Base-by-base conservation (phyloP, 2,797 vertebrate genomes). In the Pipistrellus nathusii region DNA sequence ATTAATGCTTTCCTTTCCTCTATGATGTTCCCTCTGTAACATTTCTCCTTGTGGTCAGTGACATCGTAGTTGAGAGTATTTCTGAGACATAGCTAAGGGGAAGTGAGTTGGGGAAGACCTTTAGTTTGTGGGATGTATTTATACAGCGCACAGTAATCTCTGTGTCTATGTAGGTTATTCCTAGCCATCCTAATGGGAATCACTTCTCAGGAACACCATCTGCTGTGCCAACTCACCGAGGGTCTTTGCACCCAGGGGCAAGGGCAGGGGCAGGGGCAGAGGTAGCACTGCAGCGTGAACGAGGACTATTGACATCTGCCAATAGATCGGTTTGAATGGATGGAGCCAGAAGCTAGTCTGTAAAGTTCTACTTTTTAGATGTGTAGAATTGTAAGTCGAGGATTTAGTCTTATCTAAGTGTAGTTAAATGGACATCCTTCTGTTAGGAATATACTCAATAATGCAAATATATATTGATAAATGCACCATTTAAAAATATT, bases 31-130 rank as follows among this genome's bases (percentile, higher is more conserved):
- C 82, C 71, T 91, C 57, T 71, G 5, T 69, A 25, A 48, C 15
- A 4, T 91, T 87, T 90, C 64, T 90, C 41, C 17, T 55, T 90
- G 88, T 13, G n/a, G 83, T 96, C 25, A 51, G 21, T 95, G 69
- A 85, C 48, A 6, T 57, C 8, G 12, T 68, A 68, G 14, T 46
- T 48, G 48, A 84, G 83, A 44, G 17, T 91, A 17, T 53, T 88
- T 94, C 64, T 85, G 78, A 90, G 64, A 59, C 85, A 44, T 0
- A 86, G 30, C 13, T 48, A 77, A 83, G 73, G 32, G 41, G 13
- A 78, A 66, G 78, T 35, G 12, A 53, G 38, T 38, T 32, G 35
- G 46, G 21, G 78, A 44, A 38, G 4, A 71, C 55, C 57, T 78
- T 23, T 75, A 30, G 27, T 82, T 91, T 32, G 13, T 87, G 82